Conservation (phyloP, 2,113 vertebrate species). For the Casuarius casuarius region DNA sequence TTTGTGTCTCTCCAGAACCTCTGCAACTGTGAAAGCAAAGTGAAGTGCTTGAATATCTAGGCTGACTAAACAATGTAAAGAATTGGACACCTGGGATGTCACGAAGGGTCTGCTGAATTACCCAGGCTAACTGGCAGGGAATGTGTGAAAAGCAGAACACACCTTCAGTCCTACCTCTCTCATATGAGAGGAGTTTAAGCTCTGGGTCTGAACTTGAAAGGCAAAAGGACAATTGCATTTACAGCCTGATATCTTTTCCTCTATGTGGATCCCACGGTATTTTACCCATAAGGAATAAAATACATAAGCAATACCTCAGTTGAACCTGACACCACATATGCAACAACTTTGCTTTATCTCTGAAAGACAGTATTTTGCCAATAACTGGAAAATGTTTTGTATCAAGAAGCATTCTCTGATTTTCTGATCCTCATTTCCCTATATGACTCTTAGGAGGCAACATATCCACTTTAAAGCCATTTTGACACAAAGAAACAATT, state of each 20-base stretch:
- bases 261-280: not conserved
- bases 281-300: not conserved
- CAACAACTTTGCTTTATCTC: not conserved
- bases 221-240: not conserved
- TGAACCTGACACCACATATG: not conserved
- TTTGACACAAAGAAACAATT: not conserved
- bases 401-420: not conserved
- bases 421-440: not conserved
- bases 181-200: not conserved
- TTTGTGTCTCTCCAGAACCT: not conserved
- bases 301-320: not conserved
- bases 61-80: not conserved
- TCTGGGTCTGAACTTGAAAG: not conserved
- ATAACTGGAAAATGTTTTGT: not conserved
- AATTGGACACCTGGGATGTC: not conserved
- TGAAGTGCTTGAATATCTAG: not conserved
- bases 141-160: rapidly evolving
- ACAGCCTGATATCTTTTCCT: not conserved
- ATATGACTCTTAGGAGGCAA: not conserved
- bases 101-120: not conserved
- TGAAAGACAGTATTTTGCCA: not conserved
- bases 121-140: not conserved
- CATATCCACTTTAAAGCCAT: too few relatives aligned
- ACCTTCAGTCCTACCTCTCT: not conserved
- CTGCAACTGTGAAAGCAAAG: not conserved